Conservation (phyloP, 2,888 invertebrate species). For the Rhynchonema sp. region DNA sequence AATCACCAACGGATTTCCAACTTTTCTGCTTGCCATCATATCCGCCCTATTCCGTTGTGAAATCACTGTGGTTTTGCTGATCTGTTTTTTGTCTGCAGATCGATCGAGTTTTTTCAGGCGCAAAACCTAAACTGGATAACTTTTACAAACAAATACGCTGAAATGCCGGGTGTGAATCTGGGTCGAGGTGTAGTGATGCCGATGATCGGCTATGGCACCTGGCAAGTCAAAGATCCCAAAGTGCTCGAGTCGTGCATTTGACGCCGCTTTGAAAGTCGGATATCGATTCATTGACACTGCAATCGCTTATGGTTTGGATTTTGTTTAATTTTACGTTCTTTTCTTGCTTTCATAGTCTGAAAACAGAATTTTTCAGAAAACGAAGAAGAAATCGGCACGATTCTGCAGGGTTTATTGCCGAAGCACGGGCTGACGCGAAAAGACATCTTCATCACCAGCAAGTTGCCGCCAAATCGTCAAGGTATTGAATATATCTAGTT, state of each 20-base stretch:
- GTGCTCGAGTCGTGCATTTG: slow-evolving; percentile 31
- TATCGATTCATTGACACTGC: slow-evolving; percentile 54
- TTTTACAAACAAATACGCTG: not conserved
- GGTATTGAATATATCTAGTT: no score
- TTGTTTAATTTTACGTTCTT: not conserved
- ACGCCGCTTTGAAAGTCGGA: slow-evolving; percentile 45
- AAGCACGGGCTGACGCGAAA: slow-evolving; percentile 46
- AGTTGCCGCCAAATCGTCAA: slow-evolving; percentile 47
- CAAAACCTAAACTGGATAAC: no score
- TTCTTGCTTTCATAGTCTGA: no score
- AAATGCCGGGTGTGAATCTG: not conserved
- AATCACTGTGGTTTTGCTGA: no score
- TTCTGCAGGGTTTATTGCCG: slow-evolving; percentile 43
- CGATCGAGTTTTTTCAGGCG: no score
- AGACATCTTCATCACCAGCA: slow-evolving; percentile 59
- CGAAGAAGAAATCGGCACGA: slow-evolving; percentile 34
- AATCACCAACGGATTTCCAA: no score
- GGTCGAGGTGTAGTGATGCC: slow-evolving; percentile 3
- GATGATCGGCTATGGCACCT: slow-evolving; percentile 9
- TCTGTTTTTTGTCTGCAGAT: no score
- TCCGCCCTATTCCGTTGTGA: no score
- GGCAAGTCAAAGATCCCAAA: slow-evolving; percentile 6
- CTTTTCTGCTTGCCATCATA: no score
- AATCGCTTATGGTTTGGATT: slow-evolving; percentile 46
- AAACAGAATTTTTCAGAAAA: slow-evolving; percentile 35